Evolutionary conservation across 2,113 vertebrate genomes (phyloP).

Genomic region (Amazona guildingii): DNA sequence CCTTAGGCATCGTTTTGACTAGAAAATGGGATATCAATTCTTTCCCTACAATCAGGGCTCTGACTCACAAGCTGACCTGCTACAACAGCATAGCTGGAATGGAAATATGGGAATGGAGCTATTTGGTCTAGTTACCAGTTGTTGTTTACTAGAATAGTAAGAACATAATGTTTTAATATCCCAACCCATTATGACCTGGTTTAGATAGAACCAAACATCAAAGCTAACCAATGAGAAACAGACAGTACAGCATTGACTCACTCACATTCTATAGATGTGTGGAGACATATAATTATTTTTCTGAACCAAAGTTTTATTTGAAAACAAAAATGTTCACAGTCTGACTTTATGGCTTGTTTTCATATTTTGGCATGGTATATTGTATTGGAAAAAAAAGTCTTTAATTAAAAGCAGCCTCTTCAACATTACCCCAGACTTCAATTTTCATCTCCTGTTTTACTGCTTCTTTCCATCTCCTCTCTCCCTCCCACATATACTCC

Average conservation of each 20-base stretch:
- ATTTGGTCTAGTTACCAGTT: slow-evolving; percentile 42
- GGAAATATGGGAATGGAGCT: slow-evolving; percentile 8
- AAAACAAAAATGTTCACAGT: slow-evolving; percentile 62
- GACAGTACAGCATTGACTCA: slow-evolving; percentile 13
- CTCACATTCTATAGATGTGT: slow-evolving; percentile 9
- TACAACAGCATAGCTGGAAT: neutral
- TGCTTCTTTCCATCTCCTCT: neutral
- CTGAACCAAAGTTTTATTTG: slow-evolving; percentile 37
- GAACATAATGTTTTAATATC: slow-evolving; percentile 59
- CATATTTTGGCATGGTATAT: slow-evolving; percentile 30
- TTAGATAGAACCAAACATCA: slow-evolving; percentile 58
- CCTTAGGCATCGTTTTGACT: neutral
- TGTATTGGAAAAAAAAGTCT: slow-evolving; percentile 37
- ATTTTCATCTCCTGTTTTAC: slow-evolving; percentile 27
- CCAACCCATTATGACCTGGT: slow-evolving; percentile 39
- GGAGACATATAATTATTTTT: slow-evolving; percentile 43
- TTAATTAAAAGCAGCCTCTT: slow-evolving; percentile 58
- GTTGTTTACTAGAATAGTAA: slow-evolving; percentile 48
- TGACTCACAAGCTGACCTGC: neutral
- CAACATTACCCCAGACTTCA: slow-evolving; percentile 25
- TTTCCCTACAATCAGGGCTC: neutral
- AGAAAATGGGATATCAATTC: neutral
- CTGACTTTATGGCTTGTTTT: slow-evolving; percentile 52
- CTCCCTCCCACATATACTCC: neutral
- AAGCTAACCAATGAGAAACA: slow-evolving; percentile 62